phyloP scores from a whole-genome alignment of 2,797 vertebrate species.

The Poeciliopsis infans region DNA sequence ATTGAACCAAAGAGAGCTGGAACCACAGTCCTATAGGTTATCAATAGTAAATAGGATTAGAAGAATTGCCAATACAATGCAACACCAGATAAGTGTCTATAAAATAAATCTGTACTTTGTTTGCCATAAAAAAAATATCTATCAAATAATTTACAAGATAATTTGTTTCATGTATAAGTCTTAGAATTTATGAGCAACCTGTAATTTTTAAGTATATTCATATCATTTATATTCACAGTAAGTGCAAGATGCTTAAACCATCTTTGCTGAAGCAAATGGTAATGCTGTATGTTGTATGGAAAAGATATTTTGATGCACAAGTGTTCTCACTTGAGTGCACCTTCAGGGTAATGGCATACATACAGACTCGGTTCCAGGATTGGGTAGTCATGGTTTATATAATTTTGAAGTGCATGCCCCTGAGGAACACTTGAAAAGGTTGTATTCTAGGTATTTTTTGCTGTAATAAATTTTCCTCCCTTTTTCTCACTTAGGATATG shows the following conservation, averaged over 20 bases:
- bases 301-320: background rate
- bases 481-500: background rate
- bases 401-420: slow-evolving; percentile 2
- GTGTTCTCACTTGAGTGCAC: slow-evolving; percentile 3
- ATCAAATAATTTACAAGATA: background rate
- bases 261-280: background rate
- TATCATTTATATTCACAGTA: background rate
- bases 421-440: background rate
- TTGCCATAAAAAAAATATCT: background rate
- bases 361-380: background rate
- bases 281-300: background rate
- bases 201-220: background rate
- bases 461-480: background rate
- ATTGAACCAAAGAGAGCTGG: background rate
- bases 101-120: background rate
- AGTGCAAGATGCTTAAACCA: background rate
- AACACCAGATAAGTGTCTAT: background rate
- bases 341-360: slow-evolving; percentile 4
- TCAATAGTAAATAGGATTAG: background rate
- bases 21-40: background rate
- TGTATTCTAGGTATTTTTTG: background rate
- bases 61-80: background rate
- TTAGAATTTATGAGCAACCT: background rate
- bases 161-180: background rate
- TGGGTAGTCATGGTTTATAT: background rate